Conservation (phyloP, 2,888 invertebrate genomes). For the Eristalinus aeneus region DNA sequence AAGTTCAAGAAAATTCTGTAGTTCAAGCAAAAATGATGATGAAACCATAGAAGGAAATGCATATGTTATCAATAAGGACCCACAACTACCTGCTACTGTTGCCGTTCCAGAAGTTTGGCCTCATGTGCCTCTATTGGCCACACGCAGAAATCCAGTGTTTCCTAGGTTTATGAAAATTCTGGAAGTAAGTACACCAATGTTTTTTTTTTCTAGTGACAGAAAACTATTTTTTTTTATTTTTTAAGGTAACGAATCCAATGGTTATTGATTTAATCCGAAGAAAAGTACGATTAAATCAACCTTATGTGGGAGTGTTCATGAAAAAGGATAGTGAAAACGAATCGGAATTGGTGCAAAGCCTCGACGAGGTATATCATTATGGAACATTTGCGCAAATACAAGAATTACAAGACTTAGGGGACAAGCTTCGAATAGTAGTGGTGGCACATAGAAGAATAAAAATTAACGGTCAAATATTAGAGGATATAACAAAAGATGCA, state of each 20-base stretch:
- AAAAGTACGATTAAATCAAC: constrained; percentile 97
- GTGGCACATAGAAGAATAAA: constrained; percentile 96
- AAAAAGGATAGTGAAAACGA: constrained; percentile 95
- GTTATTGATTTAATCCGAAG: constrained; percentile 94
- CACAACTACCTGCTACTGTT: constrained; percentile 89
- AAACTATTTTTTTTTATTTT: constrained; percentile 50
- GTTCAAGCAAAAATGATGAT: constrained; percentile 72
- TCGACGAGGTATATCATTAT: constrained; percentile 93
- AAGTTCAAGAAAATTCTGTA: constrained; percentile 72
- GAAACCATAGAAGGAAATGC: constrained; percentile 69
- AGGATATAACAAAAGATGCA: constrained; percentile 84
- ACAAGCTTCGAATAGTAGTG: constrained; percentile 93
- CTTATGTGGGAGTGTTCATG: constrained; percentile 98
- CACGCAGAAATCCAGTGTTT: constrained; percentile 97
- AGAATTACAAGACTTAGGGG: constrained; percentile 97
- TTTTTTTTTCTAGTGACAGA: neutral
- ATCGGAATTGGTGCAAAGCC: constrained; percentile 89
- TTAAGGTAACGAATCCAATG: constrained; percentile 90
- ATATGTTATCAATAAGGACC: constrained; percentile 74
- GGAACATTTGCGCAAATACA: constrained; percentile 99
- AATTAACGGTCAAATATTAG: constrained; percentile 89
- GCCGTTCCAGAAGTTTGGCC: constrained; percentile 98
- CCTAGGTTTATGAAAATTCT: constrained; percentile 98
- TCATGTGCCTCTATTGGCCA: constrained; percentile 96
- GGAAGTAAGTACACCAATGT: constrained; percentile 86